Conservation (phyloP, 2,113 vertebrate genomes). For the Hippolais icterina region DNA sequence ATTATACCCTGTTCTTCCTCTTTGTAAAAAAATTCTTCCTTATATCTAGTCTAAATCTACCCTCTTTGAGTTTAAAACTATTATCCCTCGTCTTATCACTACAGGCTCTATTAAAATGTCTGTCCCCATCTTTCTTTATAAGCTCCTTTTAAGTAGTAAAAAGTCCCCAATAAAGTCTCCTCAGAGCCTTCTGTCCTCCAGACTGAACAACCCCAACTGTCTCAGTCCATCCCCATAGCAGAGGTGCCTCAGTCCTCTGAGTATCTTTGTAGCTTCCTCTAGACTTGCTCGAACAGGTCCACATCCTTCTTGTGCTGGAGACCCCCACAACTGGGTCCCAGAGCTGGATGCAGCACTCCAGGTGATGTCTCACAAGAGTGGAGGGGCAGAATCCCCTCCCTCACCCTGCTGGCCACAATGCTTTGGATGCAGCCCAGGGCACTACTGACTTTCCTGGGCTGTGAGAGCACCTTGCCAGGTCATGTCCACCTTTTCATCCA, state of each 20-base stretch:
- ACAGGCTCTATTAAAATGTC: neutral
- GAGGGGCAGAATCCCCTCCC: neutral
- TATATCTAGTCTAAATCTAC: neutral
- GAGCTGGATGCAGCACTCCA: neutral
- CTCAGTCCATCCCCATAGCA: neutral
- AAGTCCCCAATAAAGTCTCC: neutral
- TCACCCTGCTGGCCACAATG: rapidly evolving
- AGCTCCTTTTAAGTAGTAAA: neutral
- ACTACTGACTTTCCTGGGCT: neutral
- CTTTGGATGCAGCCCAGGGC: neutral
- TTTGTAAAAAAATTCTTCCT: neutral
- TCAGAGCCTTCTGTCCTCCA: neutral
- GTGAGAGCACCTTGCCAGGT: neutral
- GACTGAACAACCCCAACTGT: neutral
- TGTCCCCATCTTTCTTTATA: neutral
- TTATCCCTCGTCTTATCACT: neutral
- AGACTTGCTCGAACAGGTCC: neutral
- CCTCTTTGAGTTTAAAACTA: neutral
- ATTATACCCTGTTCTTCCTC: neutral
- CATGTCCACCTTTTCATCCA: neutral
- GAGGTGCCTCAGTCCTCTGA: neutral
- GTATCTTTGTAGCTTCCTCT: neutral
- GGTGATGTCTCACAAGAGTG: neutral
- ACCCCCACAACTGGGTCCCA: neutral
- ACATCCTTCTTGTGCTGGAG: neutral